These are phyloP conservation scores for Laupala kohalensis DNA, from an alignment of 1,140 invertebrate genomes.

Conservation along the genomic window DNA sequence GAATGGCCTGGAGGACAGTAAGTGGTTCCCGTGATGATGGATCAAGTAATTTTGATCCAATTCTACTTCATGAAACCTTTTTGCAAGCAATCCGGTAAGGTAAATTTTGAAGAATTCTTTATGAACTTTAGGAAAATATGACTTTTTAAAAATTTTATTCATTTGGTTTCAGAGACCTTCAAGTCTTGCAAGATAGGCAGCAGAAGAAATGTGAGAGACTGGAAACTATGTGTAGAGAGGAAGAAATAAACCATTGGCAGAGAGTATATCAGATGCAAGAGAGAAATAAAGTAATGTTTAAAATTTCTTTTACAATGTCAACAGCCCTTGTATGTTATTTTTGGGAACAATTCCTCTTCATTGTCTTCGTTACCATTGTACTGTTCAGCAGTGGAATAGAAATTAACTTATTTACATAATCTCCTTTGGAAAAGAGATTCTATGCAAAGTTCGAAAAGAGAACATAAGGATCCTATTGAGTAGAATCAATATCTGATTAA, in stretches of 20 bases:
- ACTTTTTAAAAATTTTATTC: background rate
- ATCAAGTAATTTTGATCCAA: constrained; percentile 49
- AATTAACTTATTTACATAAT: too few relatives aligned
- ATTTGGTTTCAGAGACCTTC: constrained; percentile 38
- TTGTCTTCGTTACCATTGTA: background rate
- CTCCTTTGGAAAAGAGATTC: too few relatives aligned
- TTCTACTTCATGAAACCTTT: constrained; percentile 78
- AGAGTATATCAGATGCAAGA: constrained; percentile 74
- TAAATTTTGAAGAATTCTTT: background rate
- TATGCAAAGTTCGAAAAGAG: too few relatives aligned
- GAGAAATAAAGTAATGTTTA: constrained; percentile 58
- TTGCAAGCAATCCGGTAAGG: constrained; percentile 74
- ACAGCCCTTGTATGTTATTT: background rate
- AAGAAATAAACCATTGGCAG: constrained; percentile 70
- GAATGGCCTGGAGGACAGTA: constrained; percentile 86
- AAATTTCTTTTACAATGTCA: background rate
- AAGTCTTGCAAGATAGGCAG: constrained; percentile 70
- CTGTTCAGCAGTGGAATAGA: too few relatives aligned
- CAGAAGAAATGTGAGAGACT: constrained; percentile 78
- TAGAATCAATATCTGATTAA: too few relatives aligned
- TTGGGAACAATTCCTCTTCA: background rate
- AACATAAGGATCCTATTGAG: too few relatives aligned
- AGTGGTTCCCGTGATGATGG: constrained; percentile 53
- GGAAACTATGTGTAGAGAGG: constrained; percentile 69
- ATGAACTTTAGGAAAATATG: background rate